Conservation (phyloP, 2,113 vertebrate species). For the Monarcha castaneiventris region DNA sequence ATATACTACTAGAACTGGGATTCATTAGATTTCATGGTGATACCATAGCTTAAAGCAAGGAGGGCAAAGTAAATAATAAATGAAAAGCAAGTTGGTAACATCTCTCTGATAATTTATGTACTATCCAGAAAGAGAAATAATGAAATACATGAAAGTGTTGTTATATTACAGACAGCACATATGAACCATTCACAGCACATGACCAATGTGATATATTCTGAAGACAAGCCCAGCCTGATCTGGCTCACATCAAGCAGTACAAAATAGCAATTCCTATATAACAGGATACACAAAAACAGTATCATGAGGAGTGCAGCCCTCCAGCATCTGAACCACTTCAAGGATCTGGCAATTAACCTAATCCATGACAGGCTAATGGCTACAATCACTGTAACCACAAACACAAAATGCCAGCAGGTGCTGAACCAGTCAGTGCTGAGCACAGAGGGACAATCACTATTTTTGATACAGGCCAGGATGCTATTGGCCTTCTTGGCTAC, state of each 20-base stretch:
- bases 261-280: not conserved
- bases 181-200: not conserved
- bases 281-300: not conserved
- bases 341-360: not conserved
- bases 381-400: not conserved
- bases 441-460: not conserved
- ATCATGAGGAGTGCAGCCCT: not conserved
- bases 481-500: not conserved
- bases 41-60: not conserved
- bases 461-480: not conserved
- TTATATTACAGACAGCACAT: not conserved
- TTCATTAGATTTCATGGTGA: not conserved
- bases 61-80: not conserved
- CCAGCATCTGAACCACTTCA: not conserved
- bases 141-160: not conserved
- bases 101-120: not conserved
- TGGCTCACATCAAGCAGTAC: not conserved
- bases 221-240: not conserved
- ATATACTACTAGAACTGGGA: not conserved
- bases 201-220: not conserved
- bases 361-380: not conserved
- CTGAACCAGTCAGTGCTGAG: not conserved
- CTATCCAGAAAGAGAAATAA: not conserved
- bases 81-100: not conserved
- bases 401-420: accelerated